phyloP scores from a whole-genome alignment of 2,888 invertebrate genomes.

The Onchidella celtica region DNA sequence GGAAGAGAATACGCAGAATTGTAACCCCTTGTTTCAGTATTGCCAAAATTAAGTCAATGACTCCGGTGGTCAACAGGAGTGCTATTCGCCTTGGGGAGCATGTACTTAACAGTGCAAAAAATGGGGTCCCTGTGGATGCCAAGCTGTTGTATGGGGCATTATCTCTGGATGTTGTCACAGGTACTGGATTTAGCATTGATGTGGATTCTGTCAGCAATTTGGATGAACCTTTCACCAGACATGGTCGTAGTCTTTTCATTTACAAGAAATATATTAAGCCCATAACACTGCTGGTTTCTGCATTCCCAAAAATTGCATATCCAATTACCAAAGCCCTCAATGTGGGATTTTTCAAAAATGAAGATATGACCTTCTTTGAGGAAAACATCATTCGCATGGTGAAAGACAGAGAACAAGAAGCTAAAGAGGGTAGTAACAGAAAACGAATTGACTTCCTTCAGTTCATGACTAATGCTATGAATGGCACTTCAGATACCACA shows the following conservation, averaged over 20 bases:
- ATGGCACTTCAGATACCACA: background rate
- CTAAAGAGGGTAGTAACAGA: background rate
- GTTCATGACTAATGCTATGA: constrained; percentile 45
- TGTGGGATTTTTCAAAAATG: constrained; percentile 29
- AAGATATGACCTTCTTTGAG: constrained; percentile 33
- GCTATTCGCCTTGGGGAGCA: constrained; percentile 14
- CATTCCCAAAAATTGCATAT: background rate
- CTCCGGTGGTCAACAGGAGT: constrained; percentile 23
- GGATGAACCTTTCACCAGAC: constrained; percentile 32
- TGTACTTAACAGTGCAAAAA: constrained; percentile 5
- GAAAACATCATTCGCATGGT: constrained; percentile 7
- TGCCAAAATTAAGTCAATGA: constrained; percentile 25
- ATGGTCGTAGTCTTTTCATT: constrained; percentile 38
- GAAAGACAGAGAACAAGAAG: background rate
- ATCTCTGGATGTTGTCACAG: constrained; percentile 37
- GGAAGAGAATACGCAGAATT: constrained; percentile 33
- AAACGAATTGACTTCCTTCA: constrained; percentile 49
- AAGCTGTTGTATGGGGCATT: constrained; percentile 40
- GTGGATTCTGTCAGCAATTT: constrained; percentile 30
- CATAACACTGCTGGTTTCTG: background rate
- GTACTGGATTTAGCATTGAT: constrained; percentile 38
- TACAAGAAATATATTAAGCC: constrained; percentile 18
- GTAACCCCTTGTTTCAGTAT: constrained; percentile 29
- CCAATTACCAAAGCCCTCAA: background rate
- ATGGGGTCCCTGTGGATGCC: constrained; percentile 2